Conservation (phyloP, 1,140 invertebrate genomes). For the Drosophila burlai region DNA sequence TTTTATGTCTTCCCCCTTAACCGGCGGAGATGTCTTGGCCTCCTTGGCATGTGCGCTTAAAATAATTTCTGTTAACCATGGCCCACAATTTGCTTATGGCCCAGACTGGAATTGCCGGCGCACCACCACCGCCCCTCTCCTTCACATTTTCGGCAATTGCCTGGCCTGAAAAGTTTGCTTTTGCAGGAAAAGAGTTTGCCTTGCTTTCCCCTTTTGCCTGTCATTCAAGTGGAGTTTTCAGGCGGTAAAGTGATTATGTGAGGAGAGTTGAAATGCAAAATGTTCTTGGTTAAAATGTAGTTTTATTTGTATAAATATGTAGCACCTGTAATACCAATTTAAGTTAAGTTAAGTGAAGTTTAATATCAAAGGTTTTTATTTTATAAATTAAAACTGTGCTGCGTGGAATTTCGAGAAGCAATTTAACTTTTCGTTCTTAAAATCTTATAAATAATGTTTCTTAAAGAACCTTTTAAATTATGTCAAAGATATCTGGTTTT, state of each 20-base stretch:
- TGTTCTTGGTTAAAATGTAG: not conserved
- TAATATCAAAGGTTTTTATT: not conserved
- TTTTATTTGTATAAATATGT: constrained; percentile 15
- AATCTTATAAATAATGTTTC: not conserved
- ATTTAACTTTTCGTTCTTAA: not conserved
- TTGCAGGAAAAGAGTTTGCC: constrained; percentile 22
- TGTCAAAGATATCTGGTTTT: not conserved
- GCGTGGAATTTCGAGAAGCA: constrained; percentile 11
- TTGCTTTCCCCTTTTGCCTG: constrained; percentile 24
- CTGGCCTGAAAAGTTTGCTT: constrained; percentile 53
- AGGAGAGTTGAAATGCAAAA: not conserved
- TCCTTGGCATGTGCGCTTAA: constrained; percentile 56
- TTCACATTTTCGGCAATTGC: constrained; percentile 53
- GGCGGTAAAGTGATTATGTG: constrained; percentile 43
- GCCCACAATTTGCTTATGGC: constrained; percentile 71
- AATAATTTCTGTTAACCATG: constrained; percentile 78
- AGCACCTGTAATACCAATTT: constrained; percentile 41
- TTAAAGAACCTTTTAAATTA: not conserved
- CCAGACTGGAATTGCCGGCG: constrained; percentile 5
- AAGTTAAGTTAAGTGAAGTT: not conserved
- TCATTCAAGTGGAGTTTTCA: constrained; percentile 31
- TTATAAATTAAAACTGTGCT: not conserved
- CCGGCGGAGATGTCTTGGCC: constrained; percentile 6
- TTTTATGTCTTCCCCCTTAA: constrained; percentile 56
- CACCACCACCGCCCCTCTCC: not conserved